Percentiles rank a stretch among this genome's conserved stretches.
Conservation (phyloP, 2,113 vertebrate genomes). For the Maccullochella peelii region DNA sequence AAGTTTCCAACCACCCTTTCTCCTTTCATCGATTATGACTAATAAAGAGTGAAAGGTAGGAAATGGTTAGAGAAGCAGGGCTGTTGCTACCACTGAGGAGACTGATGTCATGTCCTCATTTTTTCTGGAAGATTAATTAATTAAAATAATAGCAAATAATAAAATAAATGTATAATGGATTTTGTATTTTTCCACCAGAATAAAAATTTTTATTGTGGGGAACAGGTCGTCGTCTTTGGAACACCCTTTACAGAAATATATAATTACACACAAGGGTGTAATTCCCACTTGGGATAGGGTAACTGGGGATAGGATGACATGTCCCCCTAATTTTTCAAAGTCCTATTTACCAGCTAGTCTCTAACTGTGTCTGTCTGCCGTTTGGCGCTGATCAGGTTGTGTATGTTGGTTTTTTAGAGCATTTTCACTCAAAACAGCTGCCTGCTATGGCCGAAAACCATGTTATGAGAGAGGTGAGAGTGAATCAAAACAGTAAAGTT, state of each 20-base stretch:
- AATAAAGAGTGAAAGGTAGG: background rate
- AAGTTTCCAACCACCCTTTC: background rate
- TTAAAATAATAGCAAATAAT: background rate
- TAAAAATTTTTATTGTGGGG: background rate
- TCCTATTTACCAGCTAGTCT: background rate
- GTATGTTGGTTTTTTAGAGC: background rate
- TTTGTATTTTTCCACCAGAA: background rate
- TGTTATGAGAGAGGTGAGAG: no score
- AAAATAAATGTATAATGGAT: background rate
- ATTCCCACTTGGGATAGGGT: no score
- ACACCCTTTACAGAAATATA: background rate
- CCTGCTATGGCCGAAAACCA: no score
- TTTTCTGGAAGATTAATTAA: no score
- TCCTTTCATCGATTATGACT: background rate
- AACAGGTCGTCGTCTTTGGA: background rate
- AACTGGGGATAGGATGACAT: no score
- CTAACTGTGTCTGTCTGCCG: background rate
- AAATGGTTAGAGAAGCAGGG: background rate
- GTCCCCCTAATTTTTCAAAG: no score
- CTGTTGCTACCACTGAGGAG: background rate
- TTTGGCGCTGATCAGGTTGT: no score
- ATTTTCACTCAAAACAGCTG: background rate
- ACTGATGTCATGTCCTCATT: no score
- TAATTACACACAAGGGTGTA: no score
- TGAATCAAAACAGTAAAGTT: background rate